Conservation (phyloP, 2,888 invertebrate species). For the Cheilosia soror region DNA sequence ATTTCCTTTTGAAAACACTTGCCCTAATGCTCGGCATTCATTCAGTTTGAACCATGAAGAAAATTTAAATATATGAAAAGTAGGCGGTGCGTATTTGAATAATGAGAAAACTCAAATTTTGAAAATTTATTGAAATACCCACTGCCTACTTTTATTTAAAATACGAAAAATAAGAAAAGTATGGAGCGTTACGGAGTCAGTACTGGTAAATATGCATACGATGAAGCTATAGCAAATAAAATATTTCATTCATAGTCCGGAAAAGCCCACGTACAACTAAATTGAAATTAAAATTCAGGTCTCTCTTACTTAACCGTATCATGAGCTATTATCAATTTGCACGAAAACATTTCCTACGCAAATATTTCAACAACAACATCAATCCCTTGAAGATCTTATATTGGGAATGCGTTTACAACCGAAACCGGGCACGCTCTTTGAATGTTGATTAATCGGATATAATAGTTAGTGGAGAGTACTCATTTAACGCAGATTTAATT, state of each 20-base stretch:
- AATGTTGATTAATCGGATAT: slow-evolving; percentile 29
- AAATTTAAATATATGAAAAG: too few species aligned
- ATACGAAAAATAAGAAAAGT: too few species aligned
- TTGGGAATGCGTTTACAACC: not conserved
- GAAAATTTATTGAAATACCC: too few species aligned
- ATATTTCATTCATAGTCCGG: slow-evolving; percentile 10
- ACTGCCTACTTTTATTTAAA: too few species aligned
- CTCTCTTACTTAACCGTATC: slow-evolving; percentile 22
- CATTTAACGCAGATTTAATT: slow-evolving; percentile 28
- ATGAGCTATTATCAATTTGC: slow-evolving; percentile 24
- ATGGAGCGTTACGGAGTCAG: too few species aligned
- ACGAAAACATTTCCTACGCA: slow-evolving; percentile 36
- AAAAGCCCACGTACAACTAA: slow-evolving; percentile 16
- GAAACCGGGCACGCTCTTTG: slow-evolving; percentile 3
- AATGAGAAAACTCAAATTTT: too few species aligned
- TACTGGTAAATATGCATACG: too few species aligned
- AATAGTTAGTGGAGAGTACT: slow-evolving; percentile 4
- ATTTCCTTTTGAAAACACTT: too few species aligned
- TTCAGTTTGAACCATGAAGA: too few species aligned
- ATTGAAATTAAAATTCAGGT: slow-evolving; percentile 19
- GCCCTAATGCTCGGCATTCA: too few species aligned
- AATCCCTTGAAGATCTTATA: not conserved
- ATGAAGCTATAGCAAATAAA: not conserved
- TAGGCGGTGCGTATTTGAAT: too few species aligned
- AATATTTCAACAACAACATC: slow-evolving; percentile 28